These are phyloP conservation scores for Apamea sordens DNA, from an alignment of 2,888 invertebrate genomes.

Conservation along the genomic window DNA sequence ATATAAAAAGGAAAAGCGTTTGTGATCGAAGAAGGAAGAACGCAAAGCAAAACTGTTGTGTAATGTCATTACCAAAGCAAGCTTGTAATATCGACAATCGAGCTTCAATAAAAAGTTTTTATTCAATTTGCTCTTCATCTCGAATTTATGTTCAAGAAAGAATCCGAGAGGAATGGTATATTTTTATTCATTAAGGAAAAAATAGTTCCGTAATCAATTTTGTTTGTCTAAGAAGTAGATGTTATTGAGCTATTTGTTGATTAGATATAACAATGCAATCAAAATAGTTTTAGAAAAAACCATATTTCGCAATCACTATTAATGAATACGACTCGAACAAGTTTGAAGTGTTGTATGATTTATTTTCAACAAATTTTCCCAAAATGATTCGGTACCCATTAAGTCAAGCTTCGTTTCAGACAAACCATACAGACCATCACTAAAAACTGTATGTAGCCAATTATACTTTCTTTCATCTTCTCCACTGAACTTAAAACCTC, in stretches of 20 bases:
- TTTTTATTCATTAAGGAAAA: slow-evolving; percentile 44
- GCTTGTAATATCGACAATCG: not conserved
- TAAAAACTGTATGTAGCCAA: not conserved
- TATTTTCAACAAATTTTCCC: not conserved
- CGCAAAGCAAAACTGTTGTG: not conserved
- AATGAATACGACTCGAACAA: not conserved
- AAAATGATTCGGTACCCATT: not conserved
- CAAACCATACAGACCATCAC: not conserved
- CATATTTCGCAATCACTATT: not conserved
- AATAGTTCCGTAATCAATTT: slow-evolving; percentile 26
- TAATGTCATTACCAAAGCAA: not conserved
- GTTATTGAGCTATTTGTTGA: slow-evolving; percentile 8
- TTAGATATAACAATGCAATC: not conserved
- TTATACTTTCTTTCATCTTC: not conserved
- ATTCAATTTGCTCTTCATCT: slow-evolving; percentile 6
- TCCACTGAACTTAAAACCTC: not conserved
- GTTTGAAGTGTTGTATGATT: not conserved
- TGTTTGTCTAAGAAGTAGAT: slow-evolving; percentile 12
- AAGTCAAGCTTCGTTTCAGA: not conserved
- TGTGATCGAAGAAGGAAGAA: not conserved
- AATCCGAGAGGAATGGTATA: slow-evolving; percentile 9
- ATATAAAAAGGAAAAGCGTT: not conserved
- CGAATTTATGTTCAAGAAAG: not conserved
- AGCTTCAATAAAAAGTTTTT: not conserved
- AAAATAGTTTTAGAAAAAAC: not conserved